Evolutionary conservation across 2,113 vertebrate genomes (phyloP).

Genomic region (Lampris incognitus): DNA sequence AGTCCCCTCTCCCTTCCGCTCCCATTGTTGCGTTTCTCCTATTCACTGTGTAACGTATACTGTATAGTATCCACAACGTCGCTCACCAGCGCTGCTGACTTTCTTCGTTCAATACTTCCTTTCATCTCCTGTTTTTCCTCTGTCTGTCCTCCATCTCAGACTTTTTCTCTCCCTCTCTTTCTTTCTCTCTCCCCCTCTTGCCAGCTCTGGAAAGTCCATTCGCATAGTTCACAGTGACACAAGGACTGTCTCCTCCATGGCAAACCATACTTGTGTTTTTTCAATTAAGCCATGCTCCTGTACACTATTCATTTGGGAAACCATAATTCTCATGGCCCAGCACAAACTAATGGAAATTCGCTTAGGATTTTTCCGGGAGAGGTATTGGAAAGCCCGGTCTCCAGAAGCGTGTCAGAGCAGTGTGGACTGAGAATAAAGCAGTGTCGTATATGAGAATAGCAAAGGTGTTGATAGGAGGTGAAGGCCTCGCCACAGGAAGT

Average conservation of each 20-base stretch:
- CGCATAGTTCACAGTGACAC: conserved; percentile 78
- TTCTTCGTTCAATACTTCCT: conserved; percentile 15
- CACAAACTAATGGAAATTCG: conserved; percentile 85
- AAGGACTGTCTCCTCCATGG: conserved; percentile 81
- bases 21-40: conserved; percentile 8
- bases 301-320: conserved; percentile 84
- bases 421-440: conserved; percentile 50
- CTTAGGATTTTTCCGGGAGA: conserved; percentile 78
- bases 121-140: conserved; percentile 42
- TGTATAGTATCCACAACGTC: conserved; percentile 27
- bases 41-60: conserved; percentile 12
- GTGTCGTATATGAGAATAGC: conserved; percentile 39
- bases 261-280: conserved; percentile 84
- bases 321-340: conserved; percentile 83
- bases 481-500: conserved; percentile 44
- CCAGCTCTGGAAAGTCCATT: conserved; percentile 86
- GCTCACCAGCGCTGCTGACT: conserved; percentile 41
- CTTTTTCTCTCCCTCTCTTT: conserved; percentile 59
- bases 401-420: conserved; percentile 58
- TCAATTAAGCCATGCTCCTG: conserved; percentile 83
- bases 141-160: conserved; percentile 58
- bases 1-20: conserved; percentile 1
- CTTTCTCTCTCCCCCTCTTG: conserved; percentile 56
- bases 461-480: conserved; percentile 54
- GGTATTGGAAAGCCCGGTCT: conserved; percentile 73